Conservation (phyloP, 2,797 vertebrate genomes). For the Neopelma chrysocephalum region DNA sequence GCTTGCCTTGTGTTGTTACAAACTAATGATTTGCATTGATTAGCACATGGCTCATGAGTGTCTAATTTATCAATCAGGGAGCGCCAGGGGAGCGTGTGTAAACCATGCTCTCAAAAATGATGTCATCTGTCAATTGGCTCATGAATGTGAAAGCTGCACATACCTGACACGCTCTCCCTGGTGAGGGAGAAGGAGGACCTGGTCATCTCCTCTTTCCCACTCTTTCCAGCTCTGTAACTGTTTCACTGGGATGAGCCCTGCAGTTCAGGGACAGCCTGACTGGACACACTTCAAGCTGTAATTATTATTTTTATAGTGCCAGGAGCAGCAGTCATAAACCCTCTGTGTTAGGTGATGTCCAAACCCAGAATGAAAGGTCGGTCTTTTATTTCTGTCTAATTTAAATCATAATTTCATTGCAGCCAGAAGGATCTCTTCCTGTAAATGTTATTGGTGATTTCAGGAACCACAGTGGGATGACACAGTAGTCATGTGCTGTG, state of each 20-base stretch:
- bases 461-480: background rate
- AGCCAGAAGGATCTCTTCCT: background rate
- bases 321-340: background rate
- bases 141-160: background rate
- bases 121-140: slow-evolving; percentile 66
- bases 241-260: background rate
- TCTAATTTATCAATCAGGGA: slow-evolving; percentile 73
- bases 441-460: background rate
- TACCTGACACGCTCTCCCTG: background rate
- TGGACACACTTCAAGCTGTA: background rate
- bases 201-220: background rate
- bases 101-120: slow-evolving; percentile 61
- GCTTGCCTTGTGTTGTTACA: slow-evolving; percentile 67
- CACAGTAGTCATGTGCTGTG: rapidly evolving
- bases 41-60: slow-evolving; percentile 62
- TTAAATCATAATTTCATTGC: background rate
- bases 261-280: background rate
- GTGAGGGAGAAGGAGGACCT: background rate
- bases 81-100: slow-evolving; percentile 46
- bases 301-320: background rate
- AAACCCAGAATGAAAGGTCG: background rate
- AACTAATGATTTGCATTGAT: slow-evolving; percentile 75
- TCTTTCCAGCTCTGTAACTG: background rate
- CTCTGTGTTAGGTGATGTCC: background rate
- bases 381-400: background rate